A percentile compares a stretch with the other conserved stretches of the same genome.
Conservation (phyloP, 2,797 vertebrate genomes). For the Acanthurus leucopareius region DNA sequence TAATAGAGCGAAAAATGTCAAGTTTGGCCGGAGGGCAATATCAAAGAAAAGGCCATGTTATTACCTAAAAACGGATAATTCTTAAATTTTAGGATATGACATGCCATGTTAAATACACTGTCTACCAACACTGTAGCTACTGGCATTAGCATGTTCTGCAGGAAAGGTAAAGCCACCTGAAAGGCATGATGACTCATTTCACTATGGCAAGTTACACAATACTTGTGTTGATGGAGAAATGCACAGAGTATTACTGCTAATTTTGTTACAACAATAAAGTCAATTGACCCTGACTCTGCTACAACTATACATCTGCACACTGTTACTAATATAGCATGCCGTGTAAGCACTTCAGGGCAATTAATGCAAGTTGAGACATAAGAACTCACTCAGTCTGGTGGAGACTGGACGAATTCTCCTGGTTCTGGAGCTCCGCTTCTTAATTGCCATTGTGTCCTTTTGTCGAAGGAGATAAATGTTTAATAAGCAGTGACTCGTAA, state of each 20-base stretch:
- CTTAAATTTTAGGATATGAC: background rate
- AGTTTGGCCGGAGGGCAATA: background rate
- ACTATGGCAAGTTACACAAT: background rate
- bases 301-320: background rate
- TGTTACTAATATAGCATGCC: background rate
- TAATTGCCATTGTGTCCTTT: constrained; percentile 95
- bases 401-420: constrained; percentile 93
- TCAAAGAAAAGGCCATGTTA: background rate
- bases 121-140: background rate
- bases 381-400: constrained; percentile 91
- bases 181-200: constrained; percentile 4
- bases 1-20: background rate
- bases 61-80: background rate
- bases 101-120: constrained; percentile 6
- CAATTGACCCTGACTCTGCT: constrained; percentile 8
- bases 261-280: constrained; percentile 13
- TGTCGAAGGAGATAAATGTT: constrained; percentile 20
- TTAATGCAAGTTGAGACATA: background rate
- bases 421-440: constrained; percentile 90
- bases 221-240: background rate
- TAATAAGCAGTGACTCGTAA: constrained; percentile 9
- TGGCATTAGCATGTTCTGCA: background rate
- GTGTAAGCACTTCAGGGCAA: constrained; percentile 1
- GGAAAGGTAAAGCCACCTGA: background rate
- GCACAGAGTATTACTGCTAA: too few relatives aligned